Percentiles rank a stretch among this genome's conserved stretches.
phyloP scores from a whole-genome alignment of 2,888 invertebrate species.

The Thumatha senex region DNA sequence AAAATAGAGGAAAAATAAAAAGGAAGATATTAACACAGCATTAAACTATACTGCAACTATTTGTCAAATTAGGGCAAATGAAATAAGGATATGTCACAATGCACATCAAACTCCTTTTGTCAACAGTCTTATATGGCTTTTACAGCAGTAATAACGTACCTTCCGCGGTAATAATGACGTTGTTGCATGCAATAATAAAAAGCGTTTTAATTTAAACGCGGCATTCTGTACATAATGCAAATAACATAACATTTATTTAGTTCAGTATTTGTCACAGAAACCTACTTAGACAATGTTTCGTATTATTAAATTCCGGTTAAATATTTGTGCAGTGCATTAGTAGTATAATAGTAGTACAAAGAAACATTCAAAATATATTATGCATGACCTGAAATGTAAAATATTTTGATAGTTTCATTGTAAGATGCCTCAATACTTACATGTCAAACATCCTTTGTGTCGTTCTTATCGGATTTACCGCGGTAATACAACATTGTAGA shows the following conservation, averaged over 20 bases:
- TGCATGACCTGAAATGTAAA: no score
- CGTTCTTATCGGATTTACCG: no score
- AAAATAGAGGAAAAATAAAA: no score
- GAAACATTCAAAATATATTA: no score
- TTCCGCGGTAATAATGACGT: constrained; percentile 24
- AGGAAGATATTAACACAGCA: no score
- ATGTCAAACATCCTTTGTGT: no score
- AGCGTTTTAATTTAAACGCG: constrained; percentile 23
- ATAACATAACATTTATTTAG: constrained; percentile 21
- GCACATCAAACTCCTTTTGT: not conserved
- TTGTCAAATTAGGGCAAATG: not conserved
- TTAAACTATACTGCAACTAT: not conserved
- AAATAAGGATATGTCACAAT: not conserved
- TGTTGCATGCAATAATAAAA: constrained; percentile 15
- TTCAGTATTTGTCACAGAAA: constrained; percentile 25
- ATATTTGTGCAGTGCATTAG: no score
- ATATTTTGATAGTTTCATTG: no score
- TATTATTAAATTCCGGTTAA: no score
- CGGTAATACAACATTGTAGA: no score
- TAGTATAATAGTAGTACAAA: no score
- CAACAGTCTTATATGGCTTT: not conserved
- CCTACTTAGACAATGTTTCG: constrained; percentile 10
- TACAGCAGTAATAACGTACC: not conserved
- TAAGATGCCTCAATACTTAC: no score
- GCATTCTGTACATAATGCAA: constrained; percentile 24